Base-by-base conservation (phyloP, 2,888 invertebrate species). In the Dasysyrphus tricinctus region DNA sequence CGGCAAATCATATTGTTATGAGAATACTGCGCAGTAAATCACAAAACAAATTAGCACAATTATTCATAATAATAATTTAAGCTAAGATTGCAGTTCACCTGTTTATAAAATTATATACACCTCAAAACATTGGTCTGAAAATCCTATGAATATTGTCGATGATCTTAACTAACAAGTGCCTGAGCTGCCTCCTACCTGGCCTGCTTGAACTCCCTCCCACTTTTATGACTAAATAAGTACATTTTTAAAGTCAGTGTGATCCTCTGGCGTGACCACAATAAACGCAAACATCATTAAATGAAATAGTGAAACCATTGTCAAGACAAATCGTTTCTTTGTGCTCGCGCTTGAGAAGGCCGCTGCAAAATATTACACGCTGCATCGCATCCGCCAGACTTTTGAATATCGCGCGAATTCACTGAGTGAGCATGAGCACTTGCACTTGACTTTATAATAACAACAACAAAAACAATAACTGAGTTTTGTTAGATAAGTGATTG, bases 301-400 rank as follows among this genome's bases (percentile, higher is more conserved):
- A 69, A 69, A 69, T 37, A 83, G 75, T 72, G 70, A 75, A 84
- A 47, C 80, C 69, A 80, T 80, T 83, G 79, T 80, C 75, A 56
- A 70, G 63, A 49, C 29, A 69, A 80, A 65, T 75, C 24, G 70
- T 57, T 54, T 57, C 70, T 74, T 59, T 67, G 44, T 37, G 14
- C 14, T 5, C 8, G 14, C 14, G 5, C 14, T 24, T 11, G 69
- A 57, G 81, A 78, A 77, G 77, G 77, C 57, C 74, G 59, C 69
- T 54, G 19, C 49, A 32, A 69, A 63, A 39, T 74, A 24, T 24
- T 67, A 67, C 65, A 78, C 56, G 51, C 37, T 69, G 39, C 61
- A 16, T 44, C n/a, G 24, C 49, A 73, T 12, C 24, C 42, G 11
- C 51, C 5, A 29, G 39, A 14, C 51, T 39, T 65, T 69, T 49